Conservation (phyloP, 2,888 invertebrate species). For the Dendrolimus houi region DNA sequence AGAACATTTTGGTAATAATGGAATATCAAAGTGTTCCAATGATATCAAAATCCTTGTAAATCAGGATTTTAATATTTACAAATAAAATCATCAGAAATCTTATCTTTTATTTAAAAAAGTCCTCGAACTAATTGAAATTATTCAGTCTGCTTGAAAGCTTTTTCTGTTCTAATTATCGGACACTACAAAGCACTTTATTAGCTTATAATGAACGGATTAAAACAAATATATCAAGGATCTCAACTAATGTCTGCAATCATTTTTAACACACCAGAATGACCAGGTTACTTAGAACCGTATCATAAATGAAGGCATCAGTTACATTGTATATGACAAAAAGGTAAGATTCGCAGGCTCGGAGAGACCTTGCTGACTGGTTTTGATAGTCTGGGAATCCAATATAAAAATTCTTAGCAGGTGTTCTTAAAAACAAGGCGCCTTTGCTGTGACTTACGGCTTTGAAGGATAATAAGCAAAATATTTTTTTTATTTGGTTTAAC, state of each 20-base stretch:
- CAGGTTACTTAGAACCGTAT: constrained; percentile 27
- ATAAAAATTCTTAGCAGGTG: constrained; percentile 71
- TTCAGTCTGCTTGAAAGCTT: too few relatives aligned
- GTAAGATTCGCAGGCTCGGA: constrained; percentile 32
- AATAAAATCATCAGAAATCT: too few relatives aligned
- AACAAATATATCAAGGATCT: constrained; percentile 6
- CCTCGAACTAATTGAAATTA: too few relatives aligned
- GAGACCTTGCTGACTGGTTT: constrained; percentile 45
- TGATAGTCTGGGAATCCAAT: constrained; percentile 53
- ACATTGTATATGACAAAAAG: constrained; percentile 18
- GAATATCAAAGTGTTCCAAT: too few relatives aligned
- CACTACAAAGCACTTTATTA: too few relatives aligned
- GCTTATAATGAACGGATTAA: too few relatives aligned
- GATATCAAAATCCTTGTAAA: too few relatives aligned
- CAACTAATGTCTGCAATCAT: constrained; percentile 26
- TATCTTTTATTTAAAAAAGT: too few relatives aligned
- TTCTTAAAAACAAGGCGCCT: constrained; percentile 59
- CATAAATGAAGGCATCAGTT: constrained; percentile 1
- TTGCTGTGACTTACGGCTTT: constrained; percentile 33
- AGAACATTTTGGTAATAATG: too few relatives aligned
- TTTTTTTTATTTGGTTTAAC: background rate
- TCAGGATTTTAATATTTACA: too few relatives aligned
- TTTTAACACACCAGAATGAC: constrained; percentile 29
- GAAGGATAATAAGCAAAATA: constrained; percentile 7
- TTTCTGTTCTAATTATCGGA: too few relatives aligned